Conservation (phyloP, 1,140 invertebrate genomes). For the Drosophila kepulauana region DNA sequence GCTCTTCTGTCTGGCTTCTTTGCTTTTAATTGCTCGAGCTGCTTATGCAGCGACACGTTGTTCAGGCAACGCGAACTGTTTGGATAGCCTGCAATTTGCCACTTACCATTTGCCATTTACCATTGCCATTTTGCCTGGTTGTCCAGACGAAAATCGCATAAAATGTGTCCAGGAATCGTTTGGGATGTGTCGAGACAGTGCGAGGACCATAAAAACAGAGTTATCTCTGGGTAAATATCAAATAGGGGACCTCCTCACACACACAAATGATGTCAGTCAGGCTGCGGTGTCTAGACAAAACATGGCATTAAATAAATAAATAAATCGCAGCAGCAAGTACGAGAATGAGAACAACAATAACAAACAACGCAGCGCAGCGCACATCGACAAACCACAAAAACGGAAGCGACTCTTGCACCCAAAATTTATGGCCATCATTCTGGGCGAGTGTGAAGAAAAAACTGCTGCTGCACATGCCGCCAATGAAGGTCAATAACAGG, state of each 20-base stretch:
- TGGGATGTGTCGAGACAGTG: conserved; percentile 52
- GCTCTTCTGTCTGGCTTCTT: conserved; percentile 51
- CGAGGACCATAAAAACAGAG: conserved; percentile 70
- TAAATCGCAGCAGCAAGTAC: conserved; percentile 50
- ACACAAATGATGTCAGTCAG: conserved; percentile 51
- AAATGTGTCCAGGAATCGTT: conserved; percentile 54
- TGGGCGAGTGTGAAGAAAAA: conserved; percentile 52
- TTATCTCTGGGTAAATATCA: conserved; percentile 76
- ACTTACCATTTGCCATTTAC: conserved; percentile 17
- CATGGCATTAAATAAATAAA: conserved; percentile 83
- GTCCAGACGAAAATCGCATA: conserved; percentile 70
- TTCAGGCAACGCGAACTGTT: conserved; percentile 1
- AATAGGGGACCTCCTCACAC: conserved; percentile 10
- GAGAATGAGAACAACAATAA: conserved; percentile 24
- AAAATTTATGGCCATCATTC: conserved; percentile 69
- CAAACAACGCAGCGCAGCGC: conserved; percentile 27
- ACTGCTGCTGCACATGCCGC: conserved; percentile 27
- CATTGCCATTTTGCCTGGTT: conserved; percentile 11
- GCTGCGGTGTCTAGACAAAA: conserved; percentile 72
- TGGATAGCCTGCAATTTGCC: background rate
- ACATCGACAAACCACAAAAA: conserved; percentile 69
- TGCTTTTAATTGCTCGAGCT: conserved; percentile 76
- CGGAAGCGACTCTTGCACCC: conserved; percentile 45
- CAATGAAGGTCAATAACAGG: conserved; percentile 72
- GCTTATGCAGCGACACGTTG: conserved; percentile 71